These are phyloP conservation scores for Eulithis prunata DNA, from an alignment of 2,888 invertebrate species.

Conservation along the genomic window DNA sequence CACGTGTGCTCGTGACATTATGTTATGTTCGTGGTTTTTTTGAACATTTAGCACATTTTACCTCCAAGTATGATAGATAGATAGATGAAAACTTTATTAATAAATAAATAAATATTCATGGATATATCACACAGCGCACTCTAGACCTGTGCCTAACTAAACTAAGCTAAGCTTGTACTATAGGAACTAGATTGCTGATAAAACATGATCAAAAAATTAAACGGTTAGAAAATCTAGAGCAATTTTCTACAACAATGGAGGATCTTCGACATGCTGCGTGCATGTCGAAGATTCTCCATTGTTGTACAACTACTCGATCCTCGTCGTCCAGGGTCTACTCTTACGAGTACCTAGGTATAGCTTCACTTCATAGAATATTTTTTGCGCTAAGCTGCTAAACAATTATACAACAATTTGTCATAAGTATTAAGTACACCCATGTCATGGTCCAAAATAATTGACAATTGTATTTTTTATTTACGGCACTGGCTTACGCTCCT, in stretches of 20 bases:
- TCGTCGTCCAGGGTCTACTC: conserved; percentile 22
- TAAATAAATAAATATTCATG: no score
- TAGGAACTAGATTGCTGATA: no score
- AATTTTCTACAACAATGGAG: conserved; percentile 4
- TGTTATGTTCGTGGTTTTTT: no score
- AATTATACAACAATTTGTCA: conserved; percentile 1
- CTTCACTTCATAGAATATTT: neutral
- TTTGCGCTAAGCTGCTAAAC: conserved; percentile 12
- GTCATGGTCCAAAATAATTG: conserved; percentile 18
- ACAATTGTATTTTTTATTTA: conserved; percentile 23
- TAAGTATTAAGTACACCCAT: conserved; percentile 11
- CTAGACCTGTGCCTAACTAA: no score
- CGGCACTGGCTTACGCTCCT: conserved; percentile 1
- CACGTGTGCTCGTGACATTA: no score
- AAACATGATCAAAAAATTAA: no score
- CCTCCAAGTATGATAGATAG: no score
- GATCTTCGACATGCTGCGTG: conserved; percentile 10
- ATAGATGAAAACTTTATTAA: no score
- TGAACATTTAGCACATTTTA: no score
- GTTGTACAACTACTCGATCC: no score
- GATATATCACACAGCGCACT: no score
- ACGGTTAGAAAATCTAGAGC: neutral
- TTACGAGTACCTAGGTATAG: neutral
- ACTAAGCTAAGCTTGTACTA: no score
- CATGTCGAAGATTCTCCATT: neutral